Evolutionary conservation across 1,140 invertebrate genomes (phyloP), one percentile per base, ranked within the genome.

Genomic region (Drosophila orosa): DNA sequence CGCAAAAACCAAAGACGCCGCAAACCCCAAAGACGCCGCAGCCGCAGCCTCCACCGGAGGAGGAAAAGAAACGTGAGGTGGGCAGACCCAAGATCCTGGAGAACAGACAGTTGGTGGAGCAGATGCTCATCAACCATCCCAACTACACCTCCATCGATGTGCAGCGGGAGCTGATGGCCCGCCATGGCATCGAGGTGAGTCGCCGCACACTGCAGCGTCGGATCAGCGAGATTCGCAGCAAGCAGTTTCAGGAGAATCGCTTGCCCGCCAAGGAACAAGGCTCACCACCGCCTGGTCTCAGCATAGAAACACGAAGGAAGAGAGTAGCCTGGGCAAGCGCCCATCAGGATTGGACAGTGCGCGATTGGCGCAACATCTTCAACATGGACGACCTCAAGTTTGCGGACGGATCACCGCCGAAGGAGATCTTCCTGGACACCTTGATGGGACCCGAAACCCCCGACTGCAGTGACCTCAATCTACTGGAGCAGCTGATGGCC

Each of bases 361-460:
- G 67, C 22, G 84, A 87, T 57, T 87, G 84, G 84, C 84, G 84
- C 31, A 84, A 87, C 39, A 78, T 89, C 5, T 84, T 87, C 33
- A 87, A 89, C 17, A 89, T 87, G 80, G 84, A 87, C 13, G 84
- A 87, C n/a, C 19, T 47, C 3, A 89, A 87, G 42, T 60, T 44
- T 2, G 13, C 10, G 12, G 60, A 61, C 4, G 73, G 45, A 12
- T 22, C 40, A 0, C 39, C 48, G 33, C 45, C 66, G 0, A 87
- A 87, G 7, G 76, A 87, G 27, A 89, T 87, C 10, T 87, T 47
- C 13, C 3, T 77, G 39, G 84, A 87, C 31, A 80, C 84, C 0
- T 24, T 87, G 33, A 47, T 89, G 44, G 84, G 84, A 6, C 84
- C 84, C 0, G 65, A 78, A 15, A 65, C 48, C 5, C 15, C 44